Conservation (phyloP, 2,888 invertebrate genomes). For the Thera obeliscata region DNA sequence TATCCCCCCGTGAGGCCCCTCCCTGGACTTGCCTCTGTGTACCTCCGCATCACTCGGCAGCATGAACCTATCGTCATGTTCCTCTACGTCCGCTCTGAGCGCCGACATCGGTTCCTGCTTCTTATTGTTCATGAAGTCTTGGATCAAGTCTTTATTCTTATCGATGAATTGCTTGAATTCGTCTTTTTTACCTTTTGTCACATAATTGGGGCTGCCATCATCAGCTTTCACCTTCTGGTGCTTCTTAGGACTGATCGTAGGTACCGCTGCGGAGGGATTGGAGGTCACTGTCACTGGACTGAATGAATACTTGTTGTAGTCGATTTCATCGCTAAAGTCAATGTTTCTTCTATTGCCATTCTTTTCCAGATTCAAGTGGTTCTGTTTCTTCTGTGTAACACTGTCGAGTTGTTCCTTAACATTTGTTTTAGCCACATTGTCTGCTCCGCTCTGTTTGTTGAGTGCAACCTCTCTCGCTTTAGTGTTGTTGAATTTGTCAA, state of each 20-base stretch:
- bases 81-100: background rate
- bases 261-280: conserved; percentile 1
- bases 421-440: conserved; percentile 10
- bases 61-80: background rate
- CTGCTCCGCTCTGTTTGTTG: conserved; percentile 15
- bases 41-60: background rate
- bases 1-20: conserved; percentile 12
- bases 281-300: conserved; percentile 2
- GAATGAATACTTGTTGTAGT: conserved; percentile 11
- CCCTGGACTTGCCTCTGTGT: background rate
- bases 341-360: conserved; percentile 7
- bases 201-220: background rate
- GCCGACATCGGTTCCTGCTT: conserved; percentile 9
- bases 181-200: conserved; percentile 30
- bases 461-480: background rate
- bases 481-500: conserved; percentile 30
- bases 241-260: conserved; percentile 2
- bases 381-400: background rate
- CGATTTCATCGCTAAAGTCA: conserved; percentile 9
- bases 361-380: conserved; percentile 5
- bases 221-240: conserved; percentile 1
- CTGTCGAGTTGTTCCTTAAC: background rate
- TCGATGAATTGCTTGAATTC: conserved; percentile 44
- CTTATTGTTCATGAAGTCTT: conserved; percentile 35
- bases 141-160: conserved; percentile 45